phyloP scores from a whole-genome alignment of 2,113 vertebrate species.

The Tyrannus savana region DNA sequence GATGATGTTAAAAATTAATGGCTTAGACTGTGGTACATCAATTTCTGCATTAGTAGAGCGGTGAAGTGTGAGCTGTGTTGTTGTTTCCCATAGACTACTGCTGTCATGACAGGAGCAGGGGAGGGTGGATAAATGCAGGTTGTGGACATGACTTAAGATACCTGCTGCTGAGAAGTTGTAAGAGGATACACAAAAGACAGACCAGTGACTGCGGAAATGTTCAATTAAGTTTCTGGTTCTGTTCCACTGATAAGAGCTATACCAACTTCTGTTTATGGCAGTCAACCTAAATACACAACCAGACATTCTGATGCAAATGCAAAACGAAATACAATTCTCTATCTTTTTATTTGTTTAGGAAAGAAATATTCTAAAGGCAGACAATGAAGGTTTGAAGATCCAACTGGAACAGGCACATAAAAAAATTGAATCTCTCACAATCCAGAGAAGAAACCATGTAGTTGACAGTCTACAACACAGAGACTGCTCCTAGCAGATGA shows the following conservation, averaged over 20 bases:
- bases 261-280: neutral
- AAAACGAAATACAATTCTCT: neutral
- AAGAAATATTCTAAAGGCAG: constrained; percentile 82
- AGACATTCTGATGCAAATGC: neutral
- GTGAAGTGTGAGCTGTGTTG: neutral
- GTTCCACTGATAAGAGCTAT: neutral
- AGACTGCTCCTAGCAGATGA: constrained; percentile 68
- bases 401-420: constrained; percentile 87
- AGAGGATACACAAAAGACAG: neutral
- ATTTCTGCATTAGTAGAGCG: neutral
- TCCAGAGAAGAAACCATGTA: constrained; percentile 73
- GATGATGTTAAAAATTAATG: neutral
- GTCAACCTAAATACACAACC: neutral
- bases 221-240: neutral
- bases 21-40: neutral
- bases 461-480: constrained; percentile 53
- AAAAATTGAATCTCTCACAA: constrained; percentile 87
- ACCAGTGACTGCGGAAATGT: neutral
- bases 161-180: neutral
- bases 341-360: constrained; percentile 76
- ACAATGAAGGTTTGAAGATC: constrained; percentile 85
- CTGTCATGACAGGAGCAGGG: neutral
- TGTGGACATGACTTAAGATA: neutral
- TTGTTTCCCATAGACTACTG: neutral
- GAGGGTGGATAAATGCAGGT: neutral